These are phyloP conservation scores for Buphagus erythrorhynchus DNA, from an alignment of 2,797 vertebrate species.

Conservation along the genomic window DNA sequence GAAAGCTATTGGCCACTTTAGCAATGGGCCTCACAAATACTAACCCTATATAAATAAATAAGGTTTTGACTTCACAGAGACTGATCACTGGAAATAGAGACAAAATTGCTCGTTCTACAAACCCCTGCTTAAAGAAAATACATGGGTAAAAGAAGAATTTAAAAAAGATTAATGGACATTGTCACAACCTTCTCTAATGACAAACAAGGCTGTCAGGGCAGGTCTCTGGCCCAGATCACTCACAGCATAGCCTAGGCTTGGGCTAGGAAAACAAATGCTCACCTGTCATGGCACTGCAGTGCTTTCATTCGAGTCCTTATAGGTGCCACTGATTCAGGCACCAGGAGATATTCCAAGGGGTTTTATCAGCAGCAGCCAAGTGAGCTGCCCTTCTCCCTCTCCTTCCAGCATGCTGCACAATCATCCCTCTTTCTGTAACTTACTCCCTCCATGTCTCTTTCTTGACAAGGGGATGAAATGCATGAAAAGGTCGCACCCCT, in stretches of 20 bases:
- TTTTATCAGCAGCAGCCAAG: not conserved
- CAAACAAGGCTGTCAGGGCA: constrained; percentile 60
- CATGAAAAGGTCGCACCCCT: not conserved
- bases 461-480: not conserved
- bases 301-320: not conserved
- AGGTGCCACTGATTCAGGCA: not conserved
- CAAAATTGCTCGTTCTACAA: constrained; percentile 52
- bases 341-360: not conserved
- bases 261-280: constrained; percentile 36
- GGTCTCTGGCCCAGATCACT: constrained; percentile 61
- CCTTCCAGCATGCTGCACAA: not conserved
- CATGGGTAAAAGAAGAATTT: constrained; percentile 33
- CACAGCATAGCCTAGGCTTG: not conserved
- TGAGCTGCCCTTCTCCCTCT: not conserved
- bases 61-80: constrained; percentile 32
- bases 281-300: not conserved
- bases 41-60: constrained; percentile 57
- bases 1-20: constrained; percentile 18
- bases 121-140: constrained; percentile 19
- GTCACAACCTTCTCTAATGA: constrained; percentile 67
- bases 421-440: not conserved
- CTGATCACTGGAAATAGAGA: constrained; percentile 55
- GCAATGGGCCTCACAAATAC: constrained; percentile 14
- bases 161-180: constrained; percentile 67
- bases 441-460: not conserved